Conservation (phyloP, 92 coral and sea anemone genomes). For the Umimayanthus chanpuru region DNA sequence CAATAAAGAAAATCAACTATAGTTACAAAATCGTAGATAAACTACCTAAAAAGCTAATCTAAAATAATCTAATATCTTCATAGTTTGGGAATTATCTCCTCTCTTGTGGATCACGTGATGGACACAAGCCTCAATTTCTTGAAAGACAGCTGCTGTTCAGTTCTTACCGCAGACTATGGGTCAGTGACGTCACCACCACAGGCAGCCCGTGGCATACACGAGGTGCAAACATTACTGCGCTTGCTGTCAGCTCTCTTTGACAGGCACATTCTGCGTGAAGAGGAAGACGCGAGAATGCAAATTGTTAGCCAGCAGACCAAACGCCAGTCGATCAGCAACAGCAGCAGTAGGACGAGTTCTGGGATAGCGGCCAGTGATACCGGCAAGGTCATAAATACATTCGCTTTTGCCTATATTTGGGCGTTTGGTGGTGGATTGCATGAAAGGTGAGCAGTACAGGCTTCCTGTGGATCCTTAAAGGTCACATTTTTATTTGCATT, state of each 20-base stretch:
- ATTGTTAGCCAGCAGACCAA: conserved; percentile 64
- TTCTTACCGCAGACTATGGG: conserved; percentile 74
- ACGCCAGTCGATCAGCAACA: conserved; percentile 64
- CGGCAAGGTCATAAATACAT: conserved; percentile 76
- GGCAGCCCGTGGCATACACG: conserved; percentile 83
- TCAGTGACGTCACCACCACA: conserved; percentile 50
- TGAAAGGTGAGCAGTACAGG: conserved; percentile 68
- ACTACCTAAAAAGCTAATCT: neutral
- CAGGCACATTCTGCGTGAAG: conserved; percentile 89
- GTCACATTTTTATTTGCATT: too few species aligned
- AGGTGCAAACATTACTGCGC: conserved; percentile 81
- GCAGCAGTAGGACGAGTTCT: conserved; percentile 85
- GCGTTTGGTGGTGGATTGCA: conserved; percentile 97
- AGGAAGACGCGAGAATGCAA: conserved; percentile 73
- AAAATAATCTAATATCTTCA: too few species aligned
- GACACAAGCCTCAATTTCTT: conserved; percentile 80
- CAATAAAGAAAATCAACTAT: too few species aligned
- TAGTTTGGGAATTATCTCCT: conserved; percentile 88
- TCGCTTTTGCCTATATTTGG: conserved; percentile 97
- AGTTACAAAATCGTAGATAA: too few species aligned
- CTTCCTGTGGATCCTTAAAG: neutral
- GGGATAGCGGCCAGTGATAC: conserved; percentile 92
- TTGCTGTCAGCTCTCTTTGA: conserved; percentile 89
- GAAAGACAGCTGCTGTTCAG: conserved; percentile 64
- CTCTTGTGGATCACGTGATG: conserved; percentile 90